A percentile compares a stretch with the other conserved stretches of the same genome.
Conservation (phyloP, 2,113 vertebrate species). For the Eurystomus gularis region DNA sequence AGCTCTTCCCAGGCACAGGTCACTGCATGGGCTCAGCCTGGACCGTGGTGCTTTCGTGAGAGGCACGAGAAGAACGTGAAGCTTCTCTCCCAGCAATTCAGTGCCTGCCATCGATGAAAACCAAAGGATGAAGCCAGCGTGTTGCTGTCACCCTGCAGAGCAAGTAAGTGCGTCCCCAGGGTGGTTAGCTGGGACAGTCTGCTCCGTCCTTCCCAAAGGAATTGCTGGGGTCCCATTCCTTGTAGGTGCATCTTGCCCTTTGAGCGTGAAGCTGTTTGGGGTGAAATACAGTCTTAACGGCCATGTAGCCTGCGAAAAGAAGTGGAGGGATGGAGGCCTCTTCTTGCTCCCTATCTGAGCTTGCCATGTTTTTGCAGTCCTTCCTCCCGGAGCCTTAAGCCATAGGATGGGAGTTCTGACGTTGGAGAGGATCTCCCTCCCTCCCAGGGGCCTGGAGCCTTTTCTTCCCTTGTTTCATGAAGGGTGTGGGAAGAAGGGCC, state of each 20-base stretch:
- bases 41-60: background rate
- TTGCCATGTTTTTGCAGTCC: background rate
- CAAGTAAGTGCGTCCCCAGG: background rate
- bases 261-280: background rate
- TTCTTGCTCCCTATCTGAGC: rapidly evolving
- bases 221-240: rapidly evolving
- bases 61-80: rapidly evolving
- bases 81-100: background rate
- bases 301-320: background rate
- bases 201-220: background rate
- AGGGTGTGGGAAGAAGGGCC: background rate
- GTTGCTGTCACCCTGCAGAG: background rate
- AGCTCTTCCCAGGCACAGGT: background rate
- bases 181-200: background rate
- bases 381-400: background rate
- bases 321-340: background rate
- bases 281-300: background rate
- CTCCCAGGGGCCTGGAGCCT: background rate
- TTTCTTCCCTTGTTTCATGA: background rate
- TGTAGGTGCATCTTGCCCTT: background rate
- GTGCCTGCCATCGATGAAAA: background rate
- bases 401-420: background rate
- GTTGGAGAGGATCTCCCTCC: background rate
- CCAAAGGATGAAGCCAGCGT: background rate
- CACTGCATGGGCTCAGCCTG: background rate